phyloP scores from a whole-genome alignment of 1,140 invertebrate genomes.

The Pseudomyrmex cubaensis region DNA sequence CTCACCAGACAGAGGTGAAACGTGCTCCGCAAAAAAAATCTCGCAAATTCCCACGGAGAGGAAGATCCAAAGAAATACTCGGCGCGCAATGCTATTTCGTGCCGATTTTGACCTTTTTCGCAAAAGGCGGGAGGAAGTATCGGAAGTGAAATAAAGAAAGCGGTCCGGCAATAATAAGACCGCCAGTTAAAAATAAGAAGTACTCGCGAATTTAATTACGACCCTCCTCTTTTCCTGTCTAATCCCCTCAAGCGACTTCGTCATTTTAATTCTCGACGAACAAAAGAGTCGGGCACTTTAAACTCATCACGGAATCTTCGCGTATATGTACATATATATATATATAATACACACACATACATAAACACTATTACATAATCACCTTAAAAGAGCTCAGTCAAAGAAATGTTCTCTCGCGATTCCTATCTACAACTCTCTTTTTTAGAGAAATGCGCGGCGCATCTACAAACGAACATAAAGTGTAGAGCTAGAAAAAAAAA shows the following conservation, averaged over 20 bases:
- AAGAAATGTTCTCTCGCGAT: slow-evolving; percentile 19
- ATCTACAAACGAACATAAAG: background rate
- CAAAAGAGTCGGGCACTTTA: slow-evolving; percentile 21
- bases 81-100: slow-evolving; percentile 33
- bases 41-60: slow-evolving; percentile 34
- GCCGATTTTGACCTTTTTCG: background rate
- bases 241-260: slow-evolving; percentile 25
- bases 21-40: slow-evolving; percentile 27
- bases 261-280: slow-evolving; percentile 40
- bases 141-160: slow-evolving; percentile 58
- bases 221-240: background rate
- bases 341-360: too few species aligned
- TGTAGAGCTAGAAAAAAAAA: slow-evolving; percentile 7
- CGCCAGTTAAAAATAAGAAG: slow-evolving; percentile 44
- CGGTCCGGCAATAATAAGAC: slow-evolving; percentile 43
- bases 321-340: background rate
- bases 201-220: slow-evolving; percentile 51
- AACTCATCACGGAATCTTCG: background rate
- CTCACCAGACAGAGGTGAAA: slow-evolving; percentile 18
- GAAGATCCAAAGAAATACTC: slow-evolving; percentile 35
- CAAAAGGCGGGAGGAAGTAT: slow-evolving; percentile 29
- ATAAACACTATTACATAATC: slow-evolving; percentile 37
- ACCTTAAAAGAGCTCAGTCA: slow-evolving; percentile 29
- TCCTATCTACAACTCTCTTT: slow-evolving; percentile 26
- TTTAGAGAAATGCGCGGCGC: background rate